A percentile compares a stretch with the other conserved stretches of the same genome.
Evolutionary conservation across 2,113 vertebrate species (phyloP).

Genomic region (Progne subis): DNA sequence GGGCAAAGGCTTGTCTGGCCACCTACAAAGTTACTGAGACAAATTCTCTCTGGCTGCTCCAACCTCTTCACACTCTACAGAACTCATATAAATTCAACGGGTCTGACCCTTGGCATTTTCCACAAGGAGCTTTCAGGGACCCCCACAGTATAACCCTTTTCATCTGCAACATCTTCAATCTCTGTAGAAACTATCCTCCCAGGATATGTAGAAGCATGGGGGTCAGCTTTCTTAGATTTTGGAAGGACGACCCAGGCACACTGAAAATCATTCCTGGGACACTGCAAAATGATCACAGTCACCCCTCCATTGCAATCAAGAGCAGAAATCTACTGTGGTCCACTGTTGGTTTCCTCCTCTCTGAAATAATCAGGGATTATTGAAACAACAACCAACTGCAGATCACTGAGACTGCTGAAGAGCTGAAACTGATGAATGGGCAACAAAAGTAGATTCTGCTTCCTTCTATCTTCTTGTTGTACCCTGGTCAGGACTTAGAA

Average conservation of each 20-base stretch:
- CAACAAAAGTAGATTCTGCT: neutral
- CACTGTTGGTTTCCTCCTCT: neutral
- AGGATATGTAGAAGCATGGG: neutral
- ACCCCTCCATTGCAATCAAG: neutral
- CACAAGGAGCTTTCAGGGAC: neutral
- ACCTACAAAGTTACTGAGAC: neutral
- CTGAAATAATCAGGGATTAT: neutral
- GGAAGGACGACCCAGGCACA: neutral
- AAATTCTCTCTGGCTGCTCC: neutral
- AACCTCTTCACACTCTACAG: neutral
- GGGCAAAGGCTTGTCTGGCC: neutral
- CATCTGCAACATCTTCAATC: neutral
- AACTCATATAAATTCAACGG: neutral
- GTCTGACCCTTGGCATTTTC: neutral
- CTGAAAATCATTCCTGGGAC: neutral
- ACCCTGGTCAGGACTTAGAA: fast-evolving
- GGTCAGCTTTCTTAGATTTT: neutral
- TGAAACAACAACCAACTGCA: neutral
- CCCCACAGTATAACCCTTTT: neutral
- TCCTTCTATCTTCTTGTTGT: neutral
- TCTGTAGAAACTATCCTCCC: neutral
- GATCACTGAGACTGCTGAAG: neutral
- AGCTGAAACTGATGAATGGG: neutral
- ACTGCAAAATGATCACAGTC: neutral
- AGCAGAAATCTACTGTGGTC: neutral